phyloP scores from a whole-genome alignment of 2,888 invertebrate genomes.

The Melitaea athalia region DNA sequence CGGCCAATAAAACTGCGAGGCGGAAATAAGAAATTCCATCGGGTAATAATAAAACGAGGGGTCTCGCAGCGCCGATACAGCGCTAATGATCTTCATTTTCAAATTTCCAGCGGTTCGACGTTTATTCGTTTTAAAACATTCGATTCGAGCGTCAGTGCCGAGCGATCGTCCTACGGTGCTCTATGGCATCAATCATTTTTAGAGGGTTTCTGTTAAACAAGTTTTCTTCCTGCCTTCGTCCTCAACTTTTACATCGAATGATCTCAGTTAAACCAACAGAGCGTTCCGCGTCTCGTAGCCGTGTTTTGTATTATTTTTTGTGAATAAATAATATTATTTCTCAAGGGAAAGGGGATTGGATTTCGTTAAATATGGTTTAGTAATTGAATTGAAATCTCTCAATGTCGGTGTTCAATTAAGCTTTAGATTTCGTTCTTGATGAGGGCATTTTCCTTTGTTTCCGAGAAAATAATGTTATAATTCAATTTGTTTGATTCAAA shows the following conservation, averaged over 20 bases:
- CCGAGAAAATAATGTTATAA: constrained; percentile 65
- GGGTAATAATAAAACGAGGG: constrained; percentile 67
- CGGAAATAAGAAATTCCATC: constrained; percentile 56
- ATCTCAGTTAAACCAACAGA: constrained; percentile 80
- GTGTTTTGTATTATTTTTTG: constrained; percentile 81
- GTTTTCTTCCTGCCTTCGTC: constrained; percentile 76
- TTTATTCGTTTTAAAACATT: constrained; percentile 79
- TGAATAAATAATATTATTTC: constrained; percentile 82
- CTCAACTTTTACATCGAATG: constrained; percentile 78
- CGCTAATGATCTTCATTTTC: constrained; percentile 79
- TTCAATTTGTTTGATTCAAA: constrained; percentile 41
- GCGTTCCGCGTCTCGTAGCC: constrained; percentile 68
- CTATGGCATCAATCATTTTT: constrained; percentile 81
- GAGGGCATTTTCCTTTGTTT: constrained; percentile 76
- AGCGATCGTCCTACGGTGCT: constrained; percentile 61
- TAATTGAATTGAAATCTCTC: constrained; percentile 83
- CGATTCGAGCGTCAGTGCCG: constrained; percentile 55
- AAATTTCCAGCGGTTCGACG: constrained; percentile 74
- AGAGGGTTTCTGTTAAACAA: constrained; percentile 82
- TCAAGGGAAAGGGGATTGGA: constrained; percentile 81
- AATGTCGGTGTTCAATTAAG: constrained; percentile 82
- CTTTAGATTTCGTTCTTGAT: constrained; percentile 74
- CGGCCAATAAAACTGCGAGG: constrained; percentile 54
- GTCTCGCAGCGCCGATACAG: constrained; percentile 60
- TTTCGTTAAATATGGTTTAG: constrained; percentile 83